phyloP scores from a whole-genome alignment of 2,797 vertebrate species.

The Avahi laniger region DNA sequence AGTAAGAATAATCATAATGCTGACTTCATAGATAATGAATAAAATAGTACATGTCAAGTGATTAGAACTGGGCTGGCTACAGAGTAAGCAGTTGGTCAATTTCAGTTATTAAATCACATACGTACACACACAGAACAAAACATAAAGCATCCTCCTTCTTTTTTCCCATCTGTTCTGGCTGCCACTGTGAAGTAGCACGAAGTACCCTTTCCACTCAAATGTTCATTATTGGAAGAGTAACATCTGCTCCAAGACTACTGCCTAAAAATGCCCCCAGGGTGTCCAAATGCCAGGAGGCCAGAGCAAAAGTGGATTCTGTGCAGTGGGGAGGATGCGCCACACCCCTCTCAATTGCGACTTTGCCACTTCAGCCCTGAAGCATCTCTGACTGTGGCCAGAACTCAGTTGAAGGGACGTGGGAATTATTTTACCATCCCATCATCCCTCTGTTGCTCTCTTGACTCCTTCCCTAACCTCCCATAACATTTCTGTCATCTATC shows the following conservation, averaged over 20 bases:
- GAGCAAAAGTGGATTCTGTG: background rate
- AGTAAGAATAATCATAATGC: background rate
- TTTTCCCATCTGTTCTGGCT: background rate
- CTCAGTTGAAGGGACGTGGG: too few species aligned
- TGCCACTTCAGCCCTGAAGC: background rate
- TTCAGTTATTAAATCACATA: background rate
- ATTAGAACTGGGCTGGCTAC: background rate
- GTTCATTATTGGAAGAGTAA: background rate
- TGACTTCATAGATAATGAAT: background rate
- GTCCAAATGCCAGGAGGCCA: accelerated
- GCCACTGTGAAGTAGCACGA: background rate
- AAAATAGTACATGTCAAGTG: background rate
- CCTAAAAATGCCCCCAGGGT: accelerated
- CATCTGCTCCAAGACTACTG: background rate
- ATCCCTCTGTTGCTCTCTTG: background rate
- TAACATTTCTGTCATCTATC: background rate
- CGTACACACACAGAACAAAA: background rate
- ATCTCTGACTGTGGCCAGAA: background rate
- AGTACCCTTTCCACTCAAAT: background rate
- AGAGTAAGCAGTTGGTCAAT: background rate
- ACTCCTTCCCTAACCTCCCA: background rate
- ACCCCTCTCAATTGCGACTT: accelerated
- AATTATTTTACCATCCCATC: background rate
- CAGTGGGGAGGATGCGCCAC: accelerated
- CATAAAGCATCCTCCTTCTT: background rate